Base-by-base conservation (phyloP, 2,888 invertebrate genomes). In the Oegoconia quadripuncta region DNA sequence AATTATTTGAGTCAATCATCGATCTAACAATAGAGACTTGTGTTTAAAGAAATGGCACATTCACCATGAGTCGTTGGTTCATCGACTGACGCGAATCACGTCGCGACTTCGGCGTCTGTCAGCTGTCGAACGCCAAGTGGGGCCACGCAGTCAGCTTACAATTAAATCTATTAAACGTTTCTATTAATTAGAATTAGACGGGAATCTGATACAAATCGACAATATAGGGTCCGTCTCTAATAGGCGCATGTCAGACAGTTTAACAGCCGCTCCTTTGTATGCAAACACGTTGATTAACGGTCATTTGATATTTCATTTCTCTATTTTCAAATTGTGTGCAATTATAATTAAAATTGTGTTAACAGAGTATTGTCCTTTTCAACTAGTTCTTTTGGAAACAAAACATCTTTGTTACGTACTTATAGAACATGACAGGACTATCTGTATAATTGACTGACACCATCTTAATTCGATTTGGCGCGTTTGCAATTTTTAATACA, bases 111-210 rank as follows among this genome's bases (percentile, higher is more conserved):
- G 12, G 34, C 11, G 4, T 27, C 33, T 29, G 39, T 20, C 33
- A 34, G 34, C 12, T 17, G 33, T 8, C 14, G 31, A 8, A 23
- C n/a, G 26, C 27, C 28, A 11, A 2, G 11, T 13, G 25, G 11
- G 28, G 14, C 22, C 25, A 1, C 32, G 39, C n/a, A n/a, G n/a
- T n/a, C n/a, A n/a, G n/a, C n/a, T n/a, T n/a, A n/a, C 46, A 44
- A 49, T 49, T 48, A 46, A 46, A 47, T 48, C 44, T 41, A 43
- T 49, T 46, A 44, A 29, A 41, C 42, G 45, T 47, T 47, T 55
- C 49, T 49, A 52, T 52, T 60, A 55, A 63, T 59, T 59, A 55
- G 45, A 55, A 63, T 59, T 59, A 55, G 45, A 38, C 44, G 30
- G 57, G 47, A 62, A 60, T 52, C 44, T 41, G 53, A 60, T 59